phyloP scores from a whole-genome alignment of 1,140 invertebrate genomes.

The Tribolium castaneum region DNA sequence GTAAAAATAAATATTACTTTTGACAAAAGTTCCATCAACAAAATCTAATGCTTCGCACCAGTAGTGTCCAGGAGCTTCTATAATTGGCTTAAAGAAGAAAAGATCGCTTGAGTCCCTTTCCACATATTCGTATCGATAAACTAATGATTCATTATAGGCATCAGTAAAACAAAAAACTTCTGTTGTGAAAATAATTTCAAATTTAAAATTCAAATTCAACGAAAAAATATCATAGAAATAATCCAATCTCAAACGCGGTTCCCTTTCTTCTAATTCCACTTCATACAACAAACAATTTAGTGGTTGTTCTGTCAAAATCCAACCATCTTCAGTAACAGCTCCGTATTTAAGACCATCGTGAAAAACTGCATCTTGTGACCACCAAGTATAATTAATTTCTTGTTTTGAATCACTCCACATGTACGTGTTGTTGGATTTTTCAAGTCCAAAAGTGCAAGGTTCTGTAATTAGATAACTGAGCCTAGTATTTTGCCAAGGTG shows the following conservation, averaged over 20 bases:
- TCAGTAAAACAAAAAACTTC: not conserved
- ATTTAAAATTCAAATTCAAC: too few species aligned
- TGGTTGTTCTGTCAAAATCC: not conserved
- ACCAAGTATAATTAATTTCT: constrained; percentile 12
- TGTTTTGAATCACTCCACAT: not conserved
- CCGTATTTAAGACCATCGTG: not conserved
- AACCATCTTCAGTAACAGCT: not conserved
- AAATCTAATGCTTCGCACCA: constrained; percentile 1
- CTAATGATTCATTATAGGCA: not conserved
- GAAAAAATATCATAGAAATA: too few species aligned
- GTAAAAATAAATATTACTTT: not conserved
- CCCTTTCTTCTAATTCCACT: not conserved
- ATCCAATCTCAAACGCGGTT: too few species aligned
- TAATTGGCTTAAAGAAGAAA: not conserved
- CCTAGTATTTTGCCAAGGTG: not conserved
- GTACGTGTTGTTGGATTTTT: not conserved
- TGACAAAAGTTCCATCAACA: not conserved
- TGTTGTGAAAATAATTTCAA: too few species aligned
- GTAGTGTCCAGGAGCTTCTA: not conserved
- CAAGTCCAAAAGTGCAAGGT: not conserved
- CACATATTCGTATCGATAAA: not conserved
- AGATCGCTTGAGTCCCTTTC: not conserved
- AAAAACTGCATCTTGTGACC: not conserved
- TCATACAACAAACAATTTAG: not conserved
- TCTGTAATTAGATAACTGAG: not conserved